Conservation (phyloP, 1,140 invertebrate genomes). For the Drosophila guanche region DNA sequence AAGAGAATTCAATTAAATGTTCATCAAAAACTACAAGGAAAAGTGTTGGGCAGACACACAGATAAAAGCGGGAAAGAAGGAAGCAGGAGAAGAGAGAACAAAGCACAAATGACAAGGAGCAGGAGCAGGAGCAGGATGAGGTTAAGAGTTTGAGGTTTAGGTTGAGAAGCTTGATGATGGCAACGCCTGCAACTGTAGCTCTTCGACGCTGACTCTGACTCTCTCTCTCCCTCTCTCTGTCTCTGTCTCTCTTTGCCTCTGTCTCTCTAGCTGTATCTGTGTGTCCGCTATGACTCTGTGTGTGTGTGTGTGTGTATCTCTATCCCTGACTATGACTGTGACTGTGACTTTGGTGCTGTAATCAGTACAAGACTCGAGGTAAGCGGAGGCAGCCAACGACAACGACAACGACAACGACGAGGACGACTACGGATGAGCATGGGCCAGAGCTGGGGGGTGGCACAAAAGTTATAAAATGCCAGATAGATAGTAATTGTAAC, state of each 20-base stretch:
- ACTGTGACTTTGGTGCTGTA: slow-evolving; percentile 50
- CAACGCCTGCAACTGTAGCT: slow-evolving; percentile 36
- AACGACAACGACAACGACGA: slow-evolving; percentile 10
- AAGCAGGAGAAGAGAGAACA: slow-evolving; percentile 1
- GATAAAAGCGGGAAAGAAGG: slow-evolving; percentile 16
- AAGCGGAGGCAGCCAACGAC: slow-evolving; percentile 26
- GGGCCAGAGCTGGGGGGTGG: slow-evolving; percentile 25
- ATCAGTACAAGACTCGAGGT: slow-evolving; percentile 54
- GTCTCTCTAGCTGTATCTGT: slow-evolving; percentile 22
- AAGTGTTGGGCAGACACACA: slow-evolving; percentile 46
- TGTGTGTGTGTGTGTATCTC: slow-evolving; percentile 17
- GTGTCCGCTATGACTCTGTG: not conserved
- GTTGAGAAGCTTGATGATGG: slow-evolving; percentile 34
- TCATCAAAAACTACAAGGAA: slow-evolving; percentile 80
- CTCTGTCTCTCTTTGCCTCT: not conserved
- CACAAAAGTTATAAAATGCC: slow-evolving; percentile 80
- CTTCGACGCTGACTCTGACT: slow-evolving; percentile 34
- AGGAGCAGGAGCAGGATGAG: slow-evolving; percentile 19
- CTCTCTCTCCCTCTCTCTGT: not conserved
- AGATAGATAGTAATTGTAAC: slow-evolving; percentile 79
- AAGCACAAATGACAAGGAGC: slow-evolving; percentile 48
- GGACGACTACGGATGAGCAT: not conserved
- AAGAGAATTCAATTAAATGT: slow-evolving; percentile 79
- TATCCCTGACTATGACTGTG: slow-evolving; percentile 22
- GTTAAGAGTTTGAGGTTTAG: not conserved